Evolutionary conservation across 2,113 vertebrate species (phyloP), one percentile per base, ranked within the genome.

Genomic region (Neotoma lepida): DNA sequence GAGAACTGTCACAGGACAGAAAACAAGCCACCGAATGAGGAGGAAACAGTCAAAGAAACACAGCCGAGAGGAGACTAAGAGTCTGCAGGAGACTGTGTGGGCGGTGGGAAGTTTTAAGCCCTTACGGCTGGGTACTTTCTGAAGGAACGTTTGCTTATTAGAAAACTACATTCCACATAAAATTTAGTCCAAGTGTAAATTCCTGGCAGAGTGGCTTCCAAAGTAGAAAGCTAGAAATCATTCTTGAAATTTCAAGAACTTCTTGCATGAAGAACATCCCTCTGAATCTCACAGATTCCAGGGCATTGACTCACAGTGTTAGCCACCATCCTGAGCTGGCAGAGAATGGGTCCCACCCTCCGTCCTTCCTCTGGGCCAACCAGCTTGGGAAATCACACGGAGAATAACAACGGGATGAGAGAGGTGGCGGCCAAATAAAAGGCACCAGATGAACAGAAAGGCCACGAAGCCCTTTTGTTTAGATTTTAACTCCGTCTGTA

Each of bases 211-310:
- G 77, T 86, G 46, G 9, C 56, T 76, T 70, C 5, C 5, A 82
- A 92, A 88, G 91, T 39, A 68, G 24, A 54, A 88, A 58, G 86
- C 78, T 93, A 68, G 88, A 91, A 94, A 22, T 14, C 35, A 63
- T 64, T 82, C 91, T 94, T 49, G 76, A 95, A 94, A 95, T 74
- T 22, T 89, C 30, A 85, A 91, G 91, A 86, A 80, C 10, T 63
- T 66, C 85, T 41, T 81, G 71, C 80, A 18, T 82, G 63, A 87
- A 87, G 89, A 95, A 54, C 44, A 49, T 70, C 93, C 41, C 22
- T 89, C 51, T 46, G 61, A 74, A 80, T n/a, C 8, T 74, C 66
- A 41, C 86, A 77, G 76, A 95, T 89, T 94, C 71, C 89, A 86
- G 51, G 35, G 68, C 1, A 1, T 22, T 89, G 80, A 93, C 64